Evolutionary conservation across 92 coral and sea anemone genomes (phyloP).

Genomic region (Actinernus sp.): DNA sequence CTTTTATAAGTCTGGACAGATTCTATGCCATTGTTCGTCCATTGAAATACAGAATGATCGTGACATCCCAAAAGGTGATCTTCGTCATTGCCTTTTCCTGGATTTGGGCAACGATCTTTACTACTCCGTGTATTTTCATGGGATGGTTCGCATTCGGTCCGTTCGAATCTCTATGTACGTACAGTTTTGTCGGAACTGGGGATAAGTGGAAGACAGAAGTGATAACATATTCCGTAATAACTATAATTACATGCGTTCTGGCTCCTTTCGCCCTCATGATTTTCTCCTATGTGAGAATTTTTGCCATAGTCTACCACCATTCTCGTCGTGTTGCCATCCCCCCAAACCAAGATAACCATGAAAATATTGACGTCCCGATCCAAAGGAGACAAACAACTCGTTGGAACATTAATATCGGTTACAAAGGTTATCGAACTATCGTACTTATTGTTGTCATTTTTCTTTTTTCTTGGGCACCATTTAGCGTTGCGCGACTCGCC

Average conservation of each 20-base stretch:
- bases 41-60: constrained; percentile 25
- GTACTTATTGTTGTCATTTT: constrained; percentile 39
- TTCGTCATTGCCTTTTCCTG: constrained; percentile 20
- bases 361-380: neutral
- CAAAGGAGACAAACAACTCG: constrained; percentile 6
- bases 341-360: neutral
- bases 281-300: constrained; percentile 52
- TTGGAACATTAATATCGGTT: constrained; percentile 22
- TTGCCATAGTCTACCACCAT: constrained; percentile 52
- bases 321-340: constrained; percentile 17
- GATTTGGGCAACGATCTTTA: constrained; percentile 65
- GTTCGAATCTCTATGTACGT: constrained; percentile 64
- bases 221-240: constrained; percentile 38
- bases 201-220: constrained; percentile 70
- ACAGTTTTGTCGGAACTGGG: constrained; percentile 60
- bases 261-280: constrained; percentile 52
- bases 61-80: constrained; percentile 29
- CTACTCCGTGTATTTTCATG: constrained; percentile 46
- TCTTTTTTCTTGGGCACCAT: constrained; percentile 72
- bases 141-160: constrained; percentile 70
- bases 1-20: constrained; percentile 70
- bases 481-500: constrained; percentile 56
- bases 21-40: constrained; percentile 66
- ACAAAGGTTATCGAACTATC: constrained; percentile 67
- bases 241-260: constrained; percentile 43